These are phyloP conservation scores for Brachycybe producta DNA, from an alignment of 2,888 invertebrate genomes.

Conservation along the genomic window DNA sequence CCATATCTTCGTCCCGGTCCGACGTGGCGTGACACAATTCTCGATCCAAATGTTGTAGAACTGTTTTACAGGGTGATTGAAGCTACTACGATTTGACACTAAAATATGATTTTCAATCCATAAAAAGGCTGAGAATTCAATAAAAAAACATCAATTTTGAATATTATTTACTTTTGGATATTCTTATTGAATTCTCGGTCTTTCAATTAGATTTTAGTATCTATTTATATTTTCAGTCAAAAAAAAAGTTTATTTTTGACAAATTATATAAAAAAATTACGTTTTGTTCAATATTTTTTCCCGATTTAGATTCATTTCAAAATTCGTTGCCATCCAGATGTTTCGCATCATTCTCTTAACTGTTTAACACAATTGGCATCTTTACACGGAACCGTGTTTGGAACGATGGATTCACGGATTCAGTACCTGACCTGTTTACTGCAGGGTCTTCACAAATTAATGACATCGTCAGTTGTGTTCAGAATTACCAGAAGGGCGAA, in stretches of 20 bases:
- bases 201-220: too few relatives aligned
- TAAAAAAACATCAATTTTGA: background rate
- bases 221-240: too few relatives aligned
- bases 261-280: too few relatives aligned
- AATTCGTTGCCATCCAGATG: slow-evolving; percentile 45
- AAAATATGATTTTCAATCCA: slow-evolving; percentile 7
- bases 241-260: too few relatives aligned
- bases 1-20: slow-evolving; percentile 48
- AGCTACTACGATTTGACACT: too few relatives aligned
- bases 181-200: too few relatives aligned
- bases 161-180: background rate
- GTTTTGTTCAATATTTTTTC: too few relatives aligned
- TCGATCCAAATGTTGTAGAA: slow-evolving; percentile 58
- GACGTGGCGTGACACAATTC: slow-evolving; percentile 61
- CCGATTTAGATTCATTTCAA: slow-evolving; percentile 61
- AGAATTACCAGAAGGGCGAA: slow-evolving; percentile 11
- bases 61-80: slow-evolving; percentile 58
- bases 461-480: slow-evolving; percentile 39
- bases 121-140: background rate
- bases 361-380: slow-evolving; percentile 70
- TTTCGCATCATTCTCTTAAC: slow-evolving; percentile 62
- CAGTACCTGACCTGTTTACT: slow-evolving; percentile 48
- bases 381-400: slow-evolving; percentile 47
- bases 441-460: slow-evolving; percentile 46
- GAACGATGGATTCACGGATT: slow-evolving; percentile 38